A percentile compares a stretch with the other conserved stretches of the same genome.
Conservation (phyloP, 2,797 vertebrate genomes). For the Anas bernieri region DNA sequence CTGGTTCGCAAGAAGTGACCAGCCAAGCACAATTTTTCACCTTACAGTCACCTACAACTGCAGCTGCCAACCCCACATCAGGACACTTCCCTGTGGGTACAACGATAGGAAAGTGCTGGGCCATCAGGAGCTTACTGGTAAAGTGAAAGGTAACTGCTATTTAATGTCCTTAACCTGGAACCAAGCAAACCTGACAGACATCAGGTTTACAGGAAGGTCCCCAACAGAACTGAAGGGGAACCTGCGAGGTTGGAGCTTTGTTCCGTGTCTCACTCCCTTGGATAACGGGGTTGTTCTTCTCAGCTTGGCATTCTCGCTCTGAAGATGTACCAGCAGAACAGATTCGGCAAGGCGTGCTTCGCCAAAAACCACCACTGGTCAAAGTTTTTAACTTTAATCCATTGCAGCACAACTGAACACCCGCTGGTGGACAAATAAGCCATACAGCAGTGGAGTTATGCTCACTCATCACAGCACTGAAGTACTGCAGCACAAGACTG, state of each 20-base stretch:
- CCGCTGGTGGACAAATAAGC: not conserved
- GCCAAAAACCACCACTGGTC: not conserved
- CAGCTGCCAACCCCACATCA: not conserved
- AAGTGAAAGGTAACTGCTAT: not conserved
- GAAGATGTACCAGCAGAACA: not conserved
- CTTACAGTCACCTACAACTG: not conserved
- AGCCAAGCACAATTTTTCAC: not conserved
- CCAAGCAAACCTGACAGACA: not conserved
- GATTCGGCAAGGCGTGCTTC: not conserved
- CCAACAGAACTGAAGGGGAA: not conserved
- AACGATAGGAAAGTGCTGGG: not conserved
- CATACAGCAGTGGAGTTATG: not conserved
- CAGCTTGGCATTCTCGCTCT: not conserved
- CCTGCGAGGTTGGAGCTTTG: not conserved
- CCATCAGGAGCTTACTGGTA: not conserved
- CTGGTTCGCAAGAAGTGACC: not conserved
- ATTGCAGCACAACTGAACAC: not conserved
- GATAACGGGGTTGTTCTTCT: not conserved
- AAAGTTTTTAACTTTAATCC: not conserved
- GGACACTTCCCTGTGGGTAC: not conserved
- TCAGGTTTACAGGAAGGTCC: not conserved
- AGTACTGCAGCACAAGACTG: not conserved
- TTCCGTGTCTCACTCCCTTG: not conserved
- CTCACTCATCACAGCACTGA: not conserved
- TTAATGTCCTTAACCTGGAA: not conserved